These are phyloP conservation scores for Rhynchomys soricoides DNA, from an alignment of 2,113 vertebrate genomes.

Conservation along the genomic window DNA sequence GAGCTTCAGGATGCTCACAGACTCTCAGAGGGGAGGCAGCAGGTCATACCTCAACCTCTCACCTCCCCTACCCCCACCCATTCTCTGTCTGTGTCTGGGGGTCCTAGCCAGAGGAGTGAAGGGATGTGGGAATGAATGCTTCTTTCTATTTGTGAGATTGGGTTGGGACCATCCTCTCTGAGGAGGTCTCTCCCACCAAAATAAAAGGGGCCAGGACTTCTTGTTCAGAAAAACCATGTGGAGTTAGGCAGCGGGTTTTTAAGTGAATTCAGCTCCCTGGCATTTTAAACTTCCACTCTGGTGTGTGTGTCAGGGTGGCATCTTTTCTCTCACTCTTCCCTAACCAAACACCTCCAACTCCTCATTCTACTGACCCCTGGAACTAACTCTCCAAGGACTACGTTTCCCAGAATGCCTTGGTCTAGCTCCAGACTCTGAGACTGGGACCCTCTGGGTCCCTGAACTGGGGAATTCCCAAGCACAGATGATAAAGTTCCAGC, in stretches of 20 bases:
- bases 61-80: neutral
- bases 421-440: neutral
- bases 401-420: conserved; percentile 72
- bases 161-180: neutral
- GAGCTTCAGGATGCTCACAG: neutral
- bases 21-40: neutral
- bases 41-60: neutral
- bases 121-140: neutral
- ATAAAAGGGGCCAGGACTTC: neutral
- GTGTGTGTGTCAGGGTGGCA: neutral
- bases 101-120: neutral
- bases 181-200: conserved; percentile 43
- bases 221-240: neutral
- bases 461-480: conserved; percentile 57
- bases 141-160: neutral
- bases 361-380: neutral
- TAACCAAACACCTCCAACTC: neutral
- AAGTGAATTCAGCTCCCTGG: neutral
- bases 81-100: neutral
- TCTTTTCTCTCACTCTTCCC: neutral
- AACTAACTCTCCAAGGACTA: conserved; percentile 59
- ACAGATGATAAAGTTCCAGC: neutral
- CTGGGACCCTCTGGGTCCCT: neutral
- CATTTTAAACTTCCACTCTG: neutral
- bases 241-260: neutral